A percentile compares a stretch with the other conserved stretches of the same genome.
Evolutionary conservation across 2,113 vertebrate genomes (phyloP).

Genomic region (Halcyon malimbica): DNA sequence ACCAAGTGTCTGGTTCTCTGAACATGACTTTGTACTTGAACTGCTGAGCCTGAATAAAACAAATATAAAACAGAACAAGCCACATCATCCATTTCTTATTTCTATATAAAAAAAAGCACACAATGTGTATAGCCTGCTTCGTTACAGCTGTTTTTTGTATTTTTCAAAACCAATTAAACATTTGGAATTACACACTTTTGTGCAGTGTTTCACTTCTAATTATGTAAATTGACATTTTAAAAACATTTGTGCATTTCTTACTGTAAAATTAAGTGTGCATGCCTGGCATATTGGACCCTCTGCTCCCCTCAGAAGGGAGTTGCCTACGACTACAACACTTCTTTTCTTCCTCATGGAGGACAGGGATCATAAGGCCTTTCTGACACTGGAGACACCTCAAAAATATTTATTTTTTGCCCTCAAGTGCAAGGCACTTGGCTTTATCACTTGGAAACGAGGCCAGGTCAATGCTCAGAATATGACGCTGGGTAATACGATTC

Average conservation of each 20-base stretch:
- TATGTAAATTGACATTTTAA: neutral
- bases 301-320: neutral
- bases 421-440: neutral
- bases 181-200: neutral
- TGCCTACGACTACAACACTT: neutral
- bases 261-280: neutral
- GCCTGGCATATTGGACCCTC: neutral
- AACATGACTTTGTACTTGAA: constrained; percentile 92
- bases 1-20: constrained; percentile 95
- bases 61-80: constrained; percentile 1
- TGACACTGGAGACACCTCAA: neutral
- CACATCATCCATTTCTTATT: constrained; percentile 10
- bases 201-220: neutral
- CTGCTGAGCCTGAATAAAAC: constrained; percentile 84
- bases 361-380: neutral
- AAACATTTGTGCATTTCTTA: neutral
- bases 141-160: neutral
- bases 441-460: neutral
- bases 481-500: neutral
- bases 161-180: neutral
- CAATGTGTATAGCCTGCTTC: neutral
- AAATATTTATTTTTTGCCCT: neutral
- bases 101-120: neutral
- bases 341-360: neutral
- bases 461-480: neutral